Base-by-base conservation (phyloP, 2,113 vertebrate species). In the Psettodes erumei region DNA sequence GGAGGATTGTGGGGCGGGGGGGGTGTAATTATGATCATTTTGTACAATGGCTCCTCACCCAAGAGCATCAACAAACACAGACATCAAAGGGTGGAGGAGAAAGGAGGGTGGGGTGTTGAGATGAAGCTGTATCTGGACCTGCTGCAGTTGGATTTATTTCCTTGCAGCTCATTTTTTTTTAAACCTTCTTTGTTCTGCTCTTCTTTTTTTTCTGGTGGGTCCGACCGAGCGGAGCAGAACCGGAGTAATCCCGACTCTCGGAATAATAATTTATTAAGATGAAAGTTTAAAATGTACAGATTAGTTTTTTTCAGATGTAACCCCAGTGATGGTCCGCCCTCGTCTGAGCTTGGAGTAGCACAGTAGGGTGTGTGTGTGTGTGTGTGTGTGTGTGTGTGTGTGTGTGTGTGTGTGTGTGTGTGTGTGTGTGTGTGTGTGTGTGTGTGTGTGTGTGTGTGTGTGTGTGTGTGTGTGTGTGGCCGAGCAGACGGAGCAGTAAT, bases 11-110 rank as follows among this genome's bases (percentile, higher is more conserved):
- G 10, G 27, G 6, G 1, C 2, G 7, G 45, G 16, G 42, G 37
- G 68, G 47, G 4, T 59, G 59, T 82, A 88, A 87, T 78, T 87
- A 50, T 51, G 33, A 77, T 83, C 50, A 80, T 75, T 89, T 82
- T 71, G 69, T 61, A 69, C 63, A 76, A 72, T 77, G 58, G 63
- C 71, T 59, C 60, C 63, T 86, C 74, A 72, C 77, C 77, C 81
- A 21, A 81, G 63, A 81, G 77, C 79, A 75, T 86, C 81, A 78
- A 76, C 77, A 73, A 63, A 82, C 48, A 28, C 58, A 72, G 79
- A 88, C 79, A 83, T 86, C 69, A 88, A 85, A 86, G 82, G 58
- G 28, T 42, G 40, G 40, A 23, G 3, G 15, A 50, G 48, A 5
- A 15, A 33, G 8, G 42, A 43, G 70, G 65, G 58, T 69, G 30